These are phyloP conservation scores for Bacillus rossius DNA, from an alignment of 1,140 invertebrate species.

Conservation along the genomic window DNA sequence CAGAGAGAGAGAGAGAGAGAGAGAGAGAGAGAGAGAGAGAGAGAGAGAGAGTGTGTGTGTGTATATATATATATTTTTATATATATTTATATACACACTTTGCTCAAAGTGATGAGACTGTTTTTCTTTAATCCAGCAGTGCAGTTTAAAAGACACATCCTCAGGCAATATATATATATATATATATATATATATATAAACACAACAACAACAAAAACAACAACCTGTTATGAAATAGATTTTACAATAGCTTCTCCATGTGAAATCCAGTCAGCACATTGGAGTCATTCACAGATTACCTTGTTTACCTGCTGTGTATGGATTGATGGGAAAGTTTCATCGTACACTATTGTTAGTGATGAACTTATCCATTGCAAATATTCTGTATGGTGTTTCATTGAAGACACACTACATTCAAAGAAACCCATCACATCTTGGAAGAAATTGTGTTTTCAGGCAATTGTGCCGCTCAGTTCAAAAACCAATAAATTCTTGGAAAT, in stretches of 20 bases:
- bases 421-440: neutral
- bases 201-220: too few species aligned
- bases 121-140: too few species aligned
- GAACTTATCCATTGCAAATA: neutral
- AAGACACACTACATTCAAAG: neutral
- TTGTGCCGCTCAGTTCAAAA: constrained; percentile 27
- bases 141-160: too few species aligned
- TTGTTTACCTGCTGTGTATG: neutral
- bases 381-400: neutral
- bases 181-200: too few species aligned
- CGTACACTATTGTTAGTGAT: neutral
- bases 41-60: too few species aligned
- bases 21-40: too few species aligned
- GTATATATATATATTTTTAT: too few species aligned
- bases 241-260: neutral
- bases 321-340: neutral
- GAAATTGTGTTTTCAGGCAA: constrained; percentile 23
- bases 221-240: neutral
- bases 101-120: too few species aligned
- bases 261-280: neutral
- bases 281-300: neutral
- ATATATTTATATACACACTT: too few species aligned
- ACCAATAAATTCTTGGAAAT: constrained; percentile 22
- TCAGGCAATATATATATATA: too few species aligned
- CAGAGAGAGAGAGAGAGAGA: too few species aligned